phyloP scores from a whole-genome alignment of 2,113 vertebrate species.

The Dendropsophus ebraccatus region DNA sequence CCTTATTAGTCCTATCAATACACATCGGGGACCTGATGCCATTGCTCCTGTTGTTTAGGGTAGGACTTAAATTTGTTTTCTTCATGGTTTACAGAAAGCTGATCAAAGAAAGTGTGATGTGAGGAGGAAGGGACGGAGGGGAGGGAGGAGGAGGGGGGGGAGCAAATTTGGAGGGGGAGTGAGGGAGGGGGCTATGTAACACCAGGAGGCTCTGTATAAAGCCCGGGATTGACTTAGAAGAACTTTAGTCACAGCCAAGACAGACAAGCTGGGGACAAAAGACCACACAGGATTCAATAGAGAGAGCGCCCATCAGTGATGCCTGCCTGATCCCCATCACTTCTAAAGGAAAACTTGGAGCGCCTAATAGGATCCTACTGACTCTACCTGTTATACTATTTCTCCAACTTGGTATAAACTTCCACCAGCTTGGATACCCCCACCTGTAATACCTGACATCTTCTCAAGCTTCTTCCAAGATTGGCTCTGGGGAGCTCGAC shows the following conservation, averaged over 20 bases:
- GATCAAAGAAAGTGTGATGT: constrained; percentile 44
- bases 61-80: neutral
- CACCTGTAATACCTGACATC: neutral
- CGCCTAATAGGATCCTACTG: neutral
- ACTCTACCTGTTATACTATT: neutral
- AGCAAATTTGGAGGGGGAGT: neutral
- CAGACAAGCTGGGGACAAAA: constrained; percentile 23
- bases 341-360: neutral
- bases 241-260: constrained; percentile 35
- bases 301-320: neutral
- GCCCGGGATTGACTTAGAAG: constrained; percentile 12
- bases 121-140: constrained; percentile 12
- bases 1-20: neutral
- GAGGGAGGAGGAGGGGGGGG: neutral
- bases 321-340: constrained; percentile 8
- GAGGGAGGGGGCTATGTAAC: constrained; percentile 39
- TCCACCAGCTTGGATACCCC: neutral
- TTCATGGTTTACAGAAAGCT: neutral
- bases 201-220: constrained; percentile 47
- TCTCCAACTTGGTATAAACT: neutral
- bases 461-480: neutral
- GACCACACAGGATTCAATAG: constrained; percentile 38
- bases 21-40: neutral
- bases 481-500: neutral
- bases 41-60: constrained; percentile 12